A percentile compares a stretch with the other conserved stretches of the same genome.
phyloP scores from a whole-genome alignment of 1,140 invertebrate genomes.

The Sitodiplosis mosellana region DNA sequence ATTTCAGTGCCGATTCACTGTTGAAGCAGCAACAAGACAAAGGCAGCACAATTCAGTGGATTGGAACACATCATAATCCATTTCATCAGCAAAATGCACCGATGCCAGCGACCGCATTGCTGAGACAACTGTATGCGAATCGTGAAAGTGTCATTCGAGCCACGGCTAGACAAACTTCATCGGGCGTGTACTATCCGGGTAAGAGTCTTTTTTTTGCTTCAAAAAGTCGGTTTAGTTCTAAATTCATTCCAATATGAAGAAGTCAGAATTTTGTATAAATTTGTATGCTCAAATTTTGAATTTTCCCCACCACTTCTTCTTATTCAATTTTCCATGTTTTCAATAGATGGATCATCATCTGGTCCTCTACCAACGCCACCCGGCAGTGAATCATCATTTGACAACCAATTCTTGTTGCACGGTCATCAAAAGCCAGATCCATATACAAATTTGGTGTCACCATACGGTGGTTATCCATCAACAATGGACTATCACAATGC shows the following conservation, averaged over 20 bases:
- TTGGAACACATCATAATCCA: conserved; percentile 53
- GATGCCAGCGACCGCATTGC: conserved; percentile 62
- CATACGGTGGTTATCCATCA: conserved; percentile 39
- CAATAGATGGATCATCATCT: conserved; percentile 29
- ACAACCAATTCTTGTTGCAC: conserved; percentile 50
- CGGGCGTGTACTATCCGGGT: conserved; percentile 18
- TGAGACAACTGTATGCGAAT: conserved; percentile 80
- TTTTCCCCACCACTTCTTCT: too few species aligned
- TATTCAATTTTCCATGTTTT: neutral
- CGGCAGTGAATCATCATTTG: conserved; percentile 59
- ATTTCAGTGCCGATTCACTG: conserved; percentile 71
- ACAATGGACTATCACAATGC: conserved; percentile 70
- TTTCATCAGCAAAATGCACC: conserved; percentile 44
- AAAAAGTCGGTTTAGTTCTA: neutral
- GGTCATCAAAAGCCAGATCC: conserved; percentile 33
- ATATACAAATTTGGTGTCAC: conserved; percentile 37
- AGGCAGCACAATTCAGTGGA: conserved; percentile 80
- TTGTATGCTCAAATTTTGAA: too few species aligned
- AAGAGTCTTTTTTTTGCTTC: neutral
- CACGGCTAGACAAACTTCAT: conserved; percentile 24
- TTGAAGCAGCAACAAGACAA: conserved; percentile 42
- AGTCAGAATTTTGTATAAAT: too few species aligned
- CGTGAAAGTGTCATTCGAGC: conserved; percentile 86
- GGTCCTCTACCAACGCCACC: conserved; percentile 68
- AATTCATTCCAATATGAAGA: neutral